Evolutionary conservation across 1,140 invertebrate species (phyloP).

Genomic region (Sogatella furcifera): DNA sequence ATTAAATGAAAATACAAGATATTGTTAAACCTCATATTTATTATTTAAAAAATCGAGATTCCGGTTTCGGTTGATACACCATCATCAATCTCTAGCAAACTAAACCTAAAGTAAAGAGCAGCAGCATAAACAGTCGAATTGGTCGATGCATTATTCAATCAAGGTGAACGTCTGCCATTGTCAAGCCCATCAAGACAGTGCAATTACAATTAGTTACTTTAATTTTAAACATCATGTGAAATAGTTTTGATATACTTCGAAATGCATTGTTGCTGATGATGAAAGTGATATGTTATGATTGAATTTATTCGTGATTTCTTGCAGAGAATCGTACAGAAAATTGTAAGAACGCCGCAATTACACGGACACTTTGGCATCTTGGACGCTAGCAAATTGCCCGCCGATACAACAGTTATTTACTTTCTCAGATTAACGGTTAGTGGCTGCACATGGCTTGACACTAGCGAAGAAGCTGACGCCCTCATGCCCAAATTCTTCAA

Average conservation of each 20-base stretch:
- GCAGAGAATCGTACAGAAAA: constrained; percentile 51
- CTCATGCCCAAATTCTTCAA: constrained; percentile 52
- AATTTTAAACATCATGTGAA: no score
- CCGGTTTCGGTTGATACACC: no score
- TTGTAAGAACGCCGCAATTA: constrained; percentile 50
- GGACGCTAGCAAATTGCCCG: constrained; percentile 33
- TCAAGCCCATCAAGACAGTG: no score
- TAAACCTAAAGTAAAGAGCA: no score
- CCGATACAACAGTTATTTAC: constrained; percentile 48
- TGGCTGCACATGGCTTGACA: constrained; percentile 40
- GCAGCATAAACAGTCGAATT: no score
- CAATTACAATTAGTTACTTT: no score
- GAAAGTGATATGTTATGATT: not conserved
- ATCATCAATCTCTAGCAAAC: no score
- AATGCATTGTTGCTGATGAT: not conserved
- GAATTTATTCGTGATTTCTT: constrained; percentile 15
- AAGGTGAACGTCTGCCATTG: no score
- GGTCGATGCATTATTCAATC: no score
- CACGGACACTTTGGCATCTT: constrained; percentile 52
- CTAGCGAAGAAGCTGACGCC: constrained; percentile 36
- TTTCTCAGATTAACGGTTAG: constrained; percentile 48
- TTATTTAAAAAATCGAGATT: no score
- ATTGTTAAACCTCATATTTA: no score
- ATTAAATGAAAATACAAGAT: no score
- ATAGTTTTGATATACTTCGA: not conserved